These are phyloP conservation scores for Zosterops pallidus DNA, from an alignment of 2,113 vertebrate genomes.

Conservation along the genomic window DNA sequence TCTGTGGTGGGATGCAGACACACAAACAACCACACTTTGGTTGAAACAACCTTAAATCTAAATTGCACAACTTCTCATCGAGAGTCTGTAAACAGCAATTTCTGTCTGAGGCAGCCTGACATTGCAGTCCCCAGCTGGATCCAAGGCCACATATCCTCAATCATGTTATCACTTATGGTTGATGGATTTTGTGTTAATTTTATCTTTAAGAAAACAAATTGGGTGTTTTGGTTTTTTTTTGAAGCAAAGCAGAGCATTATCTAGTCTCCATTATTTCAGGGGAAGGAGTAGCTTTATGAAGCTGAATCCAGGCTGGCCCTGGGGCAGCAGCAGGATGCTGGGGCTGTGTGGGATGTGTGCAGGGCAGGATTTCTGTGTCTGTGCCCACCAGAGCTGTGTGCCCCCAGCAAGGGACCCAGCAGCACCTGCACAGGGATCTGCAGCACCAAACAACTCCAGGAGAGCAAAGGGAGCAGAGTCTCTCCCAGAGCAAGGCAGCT, in stretches of 20 bases:
- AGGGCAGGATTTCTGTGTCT: not conserved
- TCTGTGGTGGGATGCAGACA: not conserved
- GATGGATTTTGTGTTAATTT: not conserved
- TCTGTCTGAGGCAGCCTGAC: not conserved
- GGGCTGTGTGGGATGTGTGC: accelerated
- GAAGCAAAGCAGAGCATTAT: not conserved
- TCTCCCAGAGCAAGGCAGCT: not conserved
- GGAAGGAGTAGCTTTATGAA: not conserved
- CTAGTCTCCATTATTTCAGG: not conserved
- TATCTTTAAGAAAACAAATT: not conserved
- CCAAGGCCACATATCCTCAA: not conserved
- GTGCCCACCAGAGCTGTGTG: accelerated
- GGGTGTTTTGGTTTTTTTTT: not conserved
- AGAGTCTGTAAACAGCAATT: constrained; percentile 21
- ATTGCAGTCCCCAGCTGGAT: not conserved
- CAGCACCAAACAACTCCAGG: accelerated
- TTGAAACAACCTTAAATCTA: not conserved
- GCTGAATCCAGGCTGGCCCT: not conserved
- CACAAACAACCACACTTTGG: not conserved
- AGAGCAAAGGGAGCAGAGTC: accelerated
- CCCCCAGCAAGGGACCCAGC: accelerated
- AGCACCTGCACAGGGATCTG: not conserved
- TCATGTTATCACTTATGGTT: accelerated
- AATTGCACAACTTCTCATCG: not conserved
- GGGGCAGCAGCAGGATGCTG: not conserved